phyloP scores from a whole-genome alignment of 2,113 vertebrate species.

The Alligator mississippiensis region DNA sequence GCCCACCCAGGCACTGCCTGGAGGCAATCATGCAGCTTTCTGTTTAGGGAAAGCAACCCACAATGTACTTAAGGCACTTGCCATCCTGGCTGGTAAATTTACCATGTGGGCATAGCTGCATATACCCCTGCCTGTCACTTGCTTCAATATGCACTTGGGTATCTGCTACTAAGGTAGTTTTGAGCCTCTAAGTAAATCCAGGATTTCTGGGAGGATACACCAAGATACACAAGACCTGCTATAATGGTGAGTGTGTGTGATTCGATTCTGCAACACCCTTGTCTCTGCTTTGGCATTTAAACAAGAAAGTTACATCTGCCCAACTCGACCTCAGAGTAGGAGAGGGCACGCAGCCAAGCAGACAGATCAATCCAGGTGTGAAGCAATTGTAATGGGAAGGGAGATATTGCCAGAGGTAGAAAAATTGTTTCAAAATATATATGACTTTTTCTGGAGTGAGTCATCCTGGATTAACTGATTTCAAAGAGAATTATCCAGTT shows the following conservation, averaged over 20 bases:
- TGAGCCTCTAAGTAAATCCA: too few species aligned
- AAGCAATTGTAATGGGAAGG: background rate
- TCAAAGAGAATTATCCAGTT: background rate
- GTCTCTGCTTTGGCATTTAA: background rate
- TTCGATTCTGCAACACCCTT: background rate
- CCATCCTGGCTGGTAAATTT: too few species aligned
- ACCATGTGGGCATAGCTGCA: too few species aligned
- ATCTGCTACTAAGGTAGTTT: too few species aligned
- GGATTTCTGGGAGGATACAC: background rate
- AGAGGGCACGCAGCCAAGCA: background rate
- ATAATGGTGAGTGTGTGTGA: fast-evolving
- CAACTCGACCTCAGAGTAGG: background rate
- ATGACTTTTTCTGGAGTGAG: background rate
- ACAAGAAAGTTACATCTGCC: background rate
- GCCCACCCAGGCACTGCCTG: too few species aligned
- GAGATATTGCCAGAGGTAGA: background rate
- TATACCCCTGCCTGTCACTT: too few species aligned
- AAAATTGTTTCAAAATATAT: background rate
- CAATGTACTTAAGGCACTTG: too few species aligned
- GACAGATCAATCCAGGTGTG: background rate
- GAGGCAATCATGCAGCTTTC: too few species aligned
- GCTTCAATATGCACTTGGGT: too few species aligned
- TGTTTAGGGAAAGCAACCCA: too few species aligned
- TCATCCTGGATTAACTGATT: background rate
- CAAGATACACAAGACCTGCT: background rate